These are phyloP conservation scores for Vanacampus margaritifer DNA, from an alignment of 2,113 vertebrate species.

Conservation along the genomic window DNA sequence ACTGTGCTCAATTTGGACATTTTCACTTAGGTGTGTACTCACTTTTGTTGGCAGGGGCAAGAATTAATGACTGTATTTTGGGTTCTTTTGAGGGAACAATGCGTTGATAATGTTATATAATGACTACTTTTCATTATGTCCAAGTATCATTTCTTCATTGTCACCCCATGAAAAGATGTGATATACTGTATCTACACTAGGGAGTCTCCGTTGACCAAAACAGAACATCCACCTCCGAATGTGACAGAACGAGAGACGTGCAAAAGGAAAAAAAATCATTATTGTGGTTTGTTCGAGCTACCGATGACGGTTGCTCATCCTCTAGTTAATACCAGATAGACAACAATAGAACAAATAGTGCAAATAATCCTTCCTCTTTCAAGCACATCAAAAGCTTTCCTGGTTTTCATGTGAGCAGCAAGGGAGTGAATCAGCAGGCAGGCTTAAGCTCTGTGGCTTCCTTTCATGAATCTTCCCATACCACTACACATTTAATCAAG, in stretches of 20 bases:
- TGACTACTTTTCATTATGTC: too few species aligned
- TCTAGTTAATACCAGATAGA: conserved; percentile 41
- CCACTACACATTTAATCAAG: conserved; percentile 57
- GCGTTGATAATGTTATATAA: too few species aligned
- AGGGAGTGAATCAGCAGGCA: conserved; percentile 41
- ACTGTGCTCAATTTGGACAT: too few species aligned
- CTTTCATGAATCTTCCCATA: conserved; percentile 43
- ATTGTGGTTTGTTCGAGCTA: conserved; percentile 1
- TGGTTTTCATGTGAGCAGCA: conserved; percentile 46
- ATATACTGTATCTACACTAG: too few species aligned
- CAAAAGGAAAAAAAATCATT: not conserved
- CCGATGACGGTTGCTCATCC: conserved; percentile 39
- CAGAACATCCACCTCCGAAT: conserved; percentile 51
- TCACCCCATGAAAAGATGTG: too few species aligned
- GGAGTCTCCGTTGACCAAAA: conserved; percentile 31
- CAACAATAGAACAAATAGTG: conserved; percentile 50
- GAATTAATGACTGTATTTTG: too few species aligned
- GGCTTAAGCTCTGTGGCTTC: conserved; percentile 20
- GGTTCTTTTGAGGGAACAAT: too few species aligned
- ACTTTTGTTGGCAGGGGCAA: too few species aligned
- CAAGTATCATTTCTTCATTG: too few species aligned
- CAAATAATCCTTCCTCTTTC: conserved; percentile 45
- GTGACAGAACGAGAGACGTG: not conserved
- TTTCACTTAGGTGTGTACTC: too few species aligned
- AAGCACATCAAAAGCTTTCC: conserved; percentile 53